Evolutionary conservation across 35 echinoderm and acorn worm genomes (phyloP).

Genomic region (Nesometra sesokonis): DNA sequence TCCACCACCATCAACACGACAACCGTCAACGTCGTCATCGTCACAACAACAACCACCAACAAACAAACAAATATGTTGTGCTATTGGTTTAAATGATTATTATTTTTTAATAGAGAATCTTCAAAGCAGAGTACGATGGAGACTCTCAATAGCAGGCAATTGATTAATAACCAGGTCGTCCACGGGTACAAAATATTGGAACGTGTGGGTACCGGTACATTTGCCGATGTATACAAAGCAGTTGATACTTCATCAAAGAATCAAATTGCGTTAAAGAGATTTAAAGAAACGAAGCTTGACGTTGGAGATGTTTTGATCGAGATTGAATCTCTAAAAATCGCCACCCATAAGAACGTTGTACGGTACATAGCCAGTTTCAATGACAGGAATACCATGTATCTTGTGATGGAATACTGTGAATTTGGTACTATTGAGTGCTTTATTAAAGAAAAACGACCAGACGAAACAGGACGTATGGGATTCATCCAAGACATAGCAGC

Average conservation of each 20-base stretch:
- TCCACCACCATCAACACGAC: too few relatives aligned
- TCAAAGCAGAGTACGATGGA: not conserved
- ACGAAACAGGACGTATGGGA: not conserved
- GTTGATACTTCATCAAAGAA: not conserved
- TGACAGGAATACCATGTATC: not conserved
- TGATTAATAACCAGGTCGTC: not conserved
- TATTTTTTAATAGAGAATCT: too few relatives aligned
- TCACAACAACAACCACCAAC: too few relatives aligned
- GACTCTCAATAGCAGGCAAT: not conserved
- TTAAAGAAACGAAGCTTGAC: not conserved
- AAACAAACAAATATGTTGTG: too few relatives aligned
- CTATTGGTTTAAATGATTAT: too few relatives aligned
- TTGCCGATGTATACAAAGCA: not conserved
- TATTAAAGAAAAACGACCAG: not conserved
- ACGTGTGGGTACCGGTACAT: not conserved
- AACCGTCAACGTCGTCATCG: too few relatives aligned
- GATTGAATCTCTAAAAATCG: not conserved
- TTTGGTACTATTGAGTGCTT: not conserved
- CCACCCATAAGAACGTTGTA: not conserved
- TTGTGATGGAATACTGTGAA: conserved; percentile 14
- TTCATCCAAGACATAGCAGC: not conserved
- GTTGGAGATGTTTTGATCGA: not conserved
- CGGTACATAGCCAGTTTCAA: not conserved
- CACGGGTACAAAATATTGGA: not conserved
- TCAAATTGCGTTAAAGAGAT: not conserved